Base-by-base conservation (phyloP, 37 sponge, comb jelly and placozoan genomes). In the Dysidea cf. avara region DNA sequence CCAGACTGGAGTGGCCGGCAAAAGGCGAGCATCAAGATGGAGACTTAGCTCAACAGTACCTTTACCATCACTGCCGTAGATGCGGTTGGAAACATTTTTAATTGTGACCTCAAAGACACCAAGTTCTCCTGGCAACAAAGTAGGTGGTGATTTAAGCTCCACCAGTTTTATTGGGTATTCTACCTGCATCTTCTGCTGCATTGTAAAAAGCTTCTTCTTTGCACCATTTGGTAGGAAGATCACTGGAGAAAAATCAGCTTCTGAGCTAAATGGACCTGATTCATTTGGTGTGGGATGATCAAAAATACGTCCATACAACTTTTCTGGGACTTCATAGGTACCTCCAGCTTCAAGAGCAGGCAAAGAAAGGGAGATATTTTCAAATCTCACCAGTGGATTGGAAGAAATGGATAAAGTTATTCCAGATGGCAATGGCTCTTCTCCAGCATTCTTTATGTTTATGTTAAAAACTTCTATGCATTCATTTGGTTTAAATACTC, bases 121-220 rank as follows among this genome's bases (percentile, higher is more conserved):
- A 14, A 85, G 80, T 40, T 90, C 91, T 31, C 91, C 91, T 53
- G 83, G 56, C 5, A 86, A 86, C 28, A 90, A 69, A 36, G 81
- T 81, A 61, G 85, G 83, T 35, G 59, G 46, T 37, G 79, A 81
- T 18, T 40, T 81, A 22, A 90, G 68, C 54, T 81, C 61, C 18
- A 61, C 53, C 0, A 90, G 53, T 48, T 84, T 76, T 50, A 90
- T 40, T 46, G 93, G 93, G 56, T 92, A 92, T 38, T 83, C 66
- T 2, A 92, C 89, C 0, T 51, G 39, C 0, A 92, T 37, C 13
- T 35, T 76, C 47, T 81, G 22, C 14, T 50, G 46, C 2, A 76
- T 32, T n/a, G n/a, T n/a, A 33, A 65, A 33, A 12, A 85, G 75
- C 35, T 70, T 61, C 35, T 87, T 85, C 67, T 87, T 81, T n/a